Base-by-base conservation (phyloP, 2,113 vertebrate species). In the Hydropotes inermis region DNA sequence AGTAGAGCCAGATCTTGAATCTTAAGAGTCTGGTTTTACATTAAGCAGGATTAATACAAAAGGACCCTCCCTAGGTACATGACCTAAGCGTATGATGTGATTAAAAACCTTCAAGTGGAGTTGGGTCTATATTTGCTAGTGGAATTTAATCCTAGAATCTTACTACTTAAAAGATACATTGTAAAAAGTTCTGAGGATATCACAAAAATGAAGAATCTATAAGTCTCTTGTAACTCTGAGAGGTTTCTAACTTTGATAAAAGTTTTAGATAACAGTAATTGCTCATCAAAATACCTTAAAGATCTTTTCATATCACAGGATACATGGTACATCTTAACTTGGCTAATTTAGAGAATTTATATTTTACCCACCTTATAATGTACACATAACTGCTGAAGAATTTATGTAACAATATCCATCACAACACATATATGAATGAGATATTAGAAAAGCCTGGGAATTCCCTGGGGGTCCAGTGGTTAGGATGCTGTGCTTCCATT, bases 291-390 rank as follows among this genome's bases (percentile, higher is more conserved):
- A 92, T 95, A 15, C 54, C 52, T 90, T 86, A 92, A 97, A 89
- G 43, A 90, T 93, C 39, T 94, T 96, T 94, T 85, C 92, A 61
- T 91, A 82, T 97, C 67, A 96, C 64, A 61, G 50, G 95, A 85
- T 91, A 61, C 6, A 61, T 6, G 87, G 25, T 89, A 28, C 1
- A 94, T 92, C 27, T 94, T 92, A 78, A 89, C 3, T 74, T 96
- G 84, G 15, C 88, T 95, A 85, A 94, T 96, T 92, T 86, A 89
- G 50, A 91, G 61, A 30, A 87, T 85, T 98, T 86, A 47, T 94
- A 81, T 93, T 97, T 94, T 97, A 95, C n/a, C 27, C 2, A 36
- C 2, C 13, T 86, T 95, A 78, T n/a, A 81, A 87, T 87, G 16
- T 94, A 86, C 28, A 55, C 25, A 47, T 91, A 84, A 81, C 43